Conservation (phyloP, 2,113 vertebrate genomes). For the Phoenicopterus ruber region DNA sequence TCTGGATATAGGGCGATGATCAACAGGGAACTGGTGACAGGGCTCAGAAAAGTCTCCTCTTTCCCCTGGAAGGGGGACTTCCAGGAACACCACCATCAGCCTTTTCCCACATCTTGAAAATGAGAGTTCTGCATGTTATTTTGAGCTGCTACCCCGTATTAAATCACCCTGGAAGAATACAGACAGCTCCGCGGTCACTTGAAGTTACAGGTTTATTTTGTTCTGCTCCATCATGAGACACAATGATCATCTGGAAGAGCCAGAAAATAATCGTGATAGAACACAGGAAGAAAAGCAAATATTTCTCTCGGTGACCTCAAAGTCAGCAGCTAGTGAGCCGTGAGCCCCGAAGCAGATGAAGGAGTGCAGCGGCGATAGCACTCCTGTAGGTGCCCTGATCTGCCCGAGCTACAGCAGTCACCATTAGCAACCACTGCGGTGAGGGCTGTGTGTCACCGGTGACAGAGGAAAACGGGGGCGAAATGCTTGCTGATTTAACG, state of each 20-base stretch:
- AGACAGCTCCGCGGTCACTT: neutral
- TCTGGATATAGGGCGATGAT: neutral
- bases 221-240: neutral
- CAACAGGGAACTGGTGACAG: neutral
- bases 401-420: neutral
- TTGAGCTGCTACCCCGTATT: neutral
- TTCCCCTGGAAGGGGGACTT: neutral
- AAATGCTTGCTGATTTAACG: neutral
- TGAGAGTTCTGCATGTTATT: neutral
- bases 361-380: accelerated
- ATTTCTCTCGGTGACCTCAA: neutral
- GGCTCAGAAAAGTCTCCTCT: neutral
- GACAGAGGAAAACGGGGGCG: neutral
- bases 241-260: neutral
- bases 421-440: neutral
- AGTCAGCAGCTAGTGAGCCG: neutral
- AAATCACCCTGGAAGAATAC: neutral
- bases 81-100: neutral
- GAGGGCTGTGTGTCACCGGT: neutral
- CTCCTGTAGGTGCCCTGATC: neutral
- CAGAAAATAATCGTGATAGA: neutral
- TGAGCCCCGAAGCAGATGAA: neutral
- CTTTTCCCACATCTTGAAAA: neutral
- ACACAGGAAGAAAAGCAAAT: neutral
- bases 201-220: neutral